Evolutionary conservation across 2,797 vertebrate genomes (phyloP).

Genomic region (Anguilla pacifica): DNA sequence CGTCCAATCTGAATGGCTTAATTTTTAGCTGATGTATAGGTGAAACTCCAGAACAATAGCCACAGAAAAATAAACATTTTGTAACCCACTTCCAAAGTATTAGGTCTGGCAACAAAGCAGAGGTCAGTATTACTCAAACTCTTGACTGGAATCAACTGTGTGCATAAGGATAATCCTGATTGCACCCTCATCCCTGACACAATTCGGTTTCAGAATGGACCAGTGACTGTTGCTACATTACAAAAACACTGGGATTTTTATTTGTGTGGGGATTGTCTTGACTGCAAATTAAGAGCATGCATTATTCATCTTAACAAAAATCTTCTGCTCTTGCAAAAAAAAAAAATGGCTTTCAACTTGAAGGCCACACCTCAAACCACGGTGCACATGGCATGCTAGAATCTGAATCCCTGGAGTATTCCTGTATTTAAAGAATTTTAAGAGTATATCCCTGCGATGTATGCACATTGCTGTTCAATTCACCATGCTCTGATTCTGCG

Average conservation of each 20-base stretch:
- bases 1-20: neutral
- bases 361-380: conserved; percentile 12
- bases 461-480: neutral
- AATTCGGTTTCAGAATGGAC: neutral
- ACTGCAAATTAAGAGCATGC: conserved; percentile 1
- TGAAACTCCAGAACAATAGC: conserved; percentile 12
- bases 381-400: neutral
- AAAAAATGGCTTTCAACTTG: neutral
- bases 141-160: neutral
- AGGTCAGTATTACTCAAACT: conserved; percentile 3
- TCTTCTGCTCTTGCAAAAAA: neutral
- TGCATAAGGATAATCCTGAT: neutral
- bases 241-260: neutral
- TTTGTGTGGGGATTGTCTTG: neutral
- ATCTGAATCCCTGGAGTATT: neutral
- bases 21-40: conserved; percentile 4
- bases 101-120: conserved; percentile 3
- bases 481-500: neutral
- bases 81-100: neutral
- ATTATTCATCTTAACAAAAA: neutral
- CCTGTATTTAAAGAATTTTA: neutral
- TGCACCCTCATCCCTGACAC: neutral
- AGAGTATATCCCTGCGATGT: conserved; percentile 10
- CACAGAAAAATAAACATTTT: conserved; percentile 17
- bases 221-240: neutral